phyloP scores from a whole-genome alignment of 2,797 vertebrate species.

The Iguana delicatissima region DNA sequence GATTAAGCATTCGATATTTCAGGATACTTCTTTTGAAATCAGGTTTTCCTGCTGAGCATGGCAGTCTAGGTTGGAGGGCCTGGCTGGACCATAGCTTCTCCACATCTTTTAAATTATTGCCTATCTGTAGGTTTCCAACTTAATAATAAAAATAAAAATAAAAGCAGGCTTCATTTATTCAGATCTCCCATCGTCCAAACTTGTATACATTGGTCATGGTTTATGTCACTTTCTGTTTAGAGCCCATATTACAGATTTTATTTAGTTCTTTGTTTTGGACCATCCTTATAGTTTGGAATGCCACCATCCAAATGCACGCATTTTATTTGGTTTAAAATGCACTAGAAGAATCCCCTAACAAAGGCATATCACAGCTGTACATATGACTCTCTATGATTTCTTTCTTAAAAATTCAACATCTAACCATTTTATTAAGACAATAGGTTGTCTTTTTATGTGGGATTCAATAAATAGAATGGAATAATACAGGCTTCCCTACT shows the following conservation, averaged over 20 bases:
- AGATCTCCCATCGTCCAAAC: constrained; percentile 6
- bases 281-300: neutral
- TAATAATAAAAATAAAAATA: neutral
- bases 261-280: neutral
- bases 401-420: neutral
- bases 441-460: neutral
- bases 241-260: neutral
- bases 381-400: neutral
- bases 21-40: constrained; percentile 48
- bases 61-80: neutral
- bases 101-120: constrained; percentile 32
- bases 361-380: neutral
- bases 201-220: neutral
- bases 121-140: neutral
- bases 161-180: neutral
- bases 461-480: neutral
- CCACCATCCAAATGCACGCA: neutral
- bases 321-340: neutral
- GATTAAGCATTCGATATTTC: constrained; percentile 57
- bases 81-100: constrained; percentile 27
- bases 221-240: neutral
- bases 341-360: neutral
- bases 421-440: neutral
- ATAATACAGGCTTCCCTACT: neutral
- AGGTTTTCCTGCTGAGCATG: constrained; percentile 44